A percentile compares a stretch with the other conserved stretches of the same genome.
Evolutionary conservation across 2,797 vertebrate species (phyloP).

Genomic region (Bovichtus variegatus): DNA sequence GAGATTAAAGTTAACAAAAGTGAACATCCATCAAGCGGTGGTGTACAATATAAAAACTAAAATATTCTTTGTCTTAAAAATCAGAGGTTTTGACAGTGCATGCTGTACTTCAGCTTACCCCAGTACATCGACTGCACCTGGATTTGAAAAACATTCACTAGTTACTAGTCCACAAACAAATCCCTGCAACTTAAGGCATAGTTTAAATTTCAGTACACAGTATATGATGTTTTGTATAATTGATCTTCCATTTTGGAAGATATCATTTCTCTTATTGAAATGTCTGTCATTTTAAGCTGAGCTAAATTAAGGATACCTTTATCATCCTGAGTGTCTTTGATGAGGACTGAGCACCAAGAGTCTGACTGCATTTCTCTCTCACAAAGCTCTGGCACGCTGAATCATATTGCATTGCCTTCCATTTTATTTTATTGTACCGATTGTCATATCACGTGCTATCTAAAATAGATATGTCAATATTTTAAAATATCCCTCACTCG

Average conservation of each 20-base stretch:
- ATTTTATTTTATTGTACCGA: slow-evolving; percentile 33
- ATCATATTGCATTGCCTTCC: not conserved
- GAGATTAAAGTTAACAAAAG: not conserved
- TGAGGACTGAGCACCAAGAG: slow-evolving; percentile 7
- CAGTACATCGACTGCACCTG: not conserved
- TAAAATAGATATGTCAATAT: slow-evolving; percentile 59
- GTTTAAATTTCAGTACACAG: not conserved
- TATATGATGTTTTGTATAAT: not conserved
- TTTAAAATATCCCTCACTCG: slow-evolving; percentile 49
- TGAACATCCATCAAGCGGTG: not conserved
- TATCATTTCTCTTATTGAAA: slow-evolving; percentile 35
- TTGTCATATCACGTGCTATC: slow-evolving; percentile 36
- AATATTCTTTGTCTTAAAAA: not conserved
- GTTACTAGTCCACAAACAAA: not conserved
- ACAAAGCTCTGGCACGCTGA: slow-evolving; percentile 14
- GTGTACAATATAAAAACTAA: not conserved
- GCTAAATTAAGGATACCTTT: slow-evolving; percentile 44
- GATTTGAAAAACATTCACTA: slow-evolving; percentile 2
- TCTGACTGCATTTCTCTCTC: slow-evolving; percentile 15
- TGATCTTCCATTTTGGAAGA: slow-evolving; percentile 32
- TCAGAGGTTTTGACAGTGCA: not conserved
- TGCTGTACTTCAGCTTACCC: not conserved
- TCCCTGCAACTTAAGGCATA: not conserved
- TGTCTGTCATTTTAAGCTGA: slow-evolving; percentile 28
- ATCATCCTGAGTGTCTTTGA: slow-evolving; percentile 39